Conservation (phyloP, 2,113 vertebrate genomes). For the cat (Felis catus) region F.catus_Fca126_mat1.0 CM031421.1:17706501-17707000, state of each 20-base stretch:
- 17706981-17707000: background rate
- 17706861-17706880: background rate
- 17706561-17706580: slow-evolving; percentile 38
- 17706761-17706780: slow-evolving; percentile 4
- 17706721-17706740: slow-evolving; percentile 47
- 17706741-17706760: slow-evolving; percentile 59
- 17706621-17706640: slow-evolving; percentile 57
- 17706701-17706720: slow-evolving; percentile 67
- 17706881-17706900: background rate
- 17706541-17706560: slow-evolving; percentile 43
- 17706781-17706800: slow-evolving; percentile 55
- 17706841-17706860: background rate
- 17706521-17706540: slow-evolving; percentile 35
- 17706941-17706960: background rate
- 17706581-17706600: slow-evolving; percentile 55
- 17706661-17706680: slow-evolving; percentile 26
- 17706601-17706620: slow-evolving; percentile 34
- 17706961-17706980: background rate
- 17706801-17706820: slow-evolving; percentile 39
- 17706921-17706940: background rate
- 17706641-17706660: slow-evolving; percentile 42
- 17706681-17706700: slow-evolving; percentile 63
- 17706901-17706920: slow-evolving; percentile 17
- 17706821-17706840: slow-evolving; percentile 45
- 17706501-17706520: background rate